Evolutionary conservation across 2,113 vertebrate genomes (phyloP), one percentile per base, ranked within the genome.

Genomic region (Bubo scandiacus): DNA sequence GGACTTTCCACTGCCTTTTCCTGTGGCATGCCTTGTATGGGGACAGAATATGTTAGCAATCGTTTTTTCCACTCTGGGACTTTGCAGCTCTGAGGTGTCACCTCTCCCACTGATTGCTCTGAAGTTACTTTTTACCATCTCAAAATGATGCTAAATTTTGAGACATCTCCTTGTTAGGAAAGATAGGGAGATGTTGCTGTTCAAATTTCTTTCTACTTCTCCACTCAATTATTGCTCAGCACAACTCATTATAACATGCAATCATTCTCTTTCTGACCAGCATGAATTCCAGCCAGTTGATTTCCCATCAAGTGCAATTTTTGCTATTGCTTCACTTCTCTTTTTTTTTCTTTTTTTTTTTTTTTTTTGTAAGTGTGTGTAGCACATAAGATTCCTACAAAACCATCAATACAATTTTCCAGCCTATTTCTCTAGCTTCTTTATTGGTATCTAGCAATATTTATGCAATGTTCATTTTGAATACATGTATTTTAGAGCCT

Each of bases 161-260:
- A 87, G 70, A 75, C 19, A n/a, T 45, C 45, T 63, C 20, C 40
- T 45, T 70, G n/a, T 75, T 68, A 85, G 42, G 42, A 85, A 91
- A 94, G 45, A 77, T 7, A 30, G 47, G n/a, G 26, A 78, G 26
- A 63, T 47, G 55, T 30, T 93, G 55, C 47, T 3, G 5, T 55
- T 92, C 66, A 71, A 22, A 91, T 95, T 92, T 88, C 49, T 91
- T 82, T 80, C 70, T 2, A 30, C 85, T 96, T 87, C 54, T 84
- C 45, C 62, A 47, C 40, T 75, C 45, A 70, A 9, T 92, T 94
- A 92, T 85, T 68, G 43, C 27, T 61, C 54, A 93, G 78, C 42
- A 81, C 67, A 91, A 38, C 58, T 92, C 67, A 86, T 63, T 88
- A 58, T 68, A 80, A 62, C 17, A 63, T 21, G 29, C 10, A 89